Evolutionary conservation across 2,888 invertebrate genomes (phyloP), one percentile per base, ranked within the genome.

Genomic region (Dynastes hyllus): DNA sequence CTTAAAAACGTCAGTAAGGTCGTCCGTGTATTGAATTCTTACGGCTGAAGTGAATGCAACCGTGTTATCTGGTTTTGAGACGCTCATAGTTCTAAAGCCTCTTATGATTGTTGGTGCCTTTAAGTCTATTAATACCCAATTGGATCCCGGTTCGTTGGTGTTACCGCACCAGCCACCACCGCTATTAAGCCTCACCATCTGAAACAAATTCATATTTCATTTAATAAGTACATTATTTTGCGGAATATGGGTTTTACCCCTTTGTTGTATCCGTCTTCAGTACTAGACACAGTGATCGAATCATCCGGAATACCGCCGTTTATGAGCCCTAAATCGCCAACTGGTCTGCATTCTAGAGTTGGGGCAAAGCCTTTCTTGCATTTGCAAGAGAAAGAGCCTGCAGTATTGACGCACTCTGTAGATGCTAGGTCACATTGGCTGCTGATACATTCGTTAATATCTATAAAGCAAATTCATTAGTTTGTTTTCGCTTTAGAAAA

Each of bases 281-380:
- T 93, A 76, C 93, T 91, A 1, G 97, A 97, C 58, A 96, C 96
- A 58, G 93, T 94, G 51, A 98, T 96, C 45, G 96, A 95, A 83
- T 96, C 96, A 86, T 97, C 97, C 0, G 97, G 95, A 85, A 98
- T 95, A 76, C 96, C 97, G 50, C 97, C 96, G 86, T 96, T 96
- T 69, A 94, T 94, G 29, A 96, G 90, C 27, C 97, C 97, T 70
- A 98, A 91, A 88, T 97, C 97, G 4, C 95, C 95, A 51, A 97
- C 95, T 0, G 97, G 97, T 83, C 97, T 92, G 86, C 97, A 97
- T 87, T 97, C 97, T 83, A 96, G 92, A 78, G 95, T 96, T 4
- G 96, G 94, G 0, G 94, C 90, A 85, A 97, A 97, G 58, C 97
- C 97, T 81, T 93, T 89, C 80, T 94, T 92, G 86, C 97, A 98